Conservation (phyloP, 2,797 vertebrate species). For the Sebastes hubbsi region DNA sequence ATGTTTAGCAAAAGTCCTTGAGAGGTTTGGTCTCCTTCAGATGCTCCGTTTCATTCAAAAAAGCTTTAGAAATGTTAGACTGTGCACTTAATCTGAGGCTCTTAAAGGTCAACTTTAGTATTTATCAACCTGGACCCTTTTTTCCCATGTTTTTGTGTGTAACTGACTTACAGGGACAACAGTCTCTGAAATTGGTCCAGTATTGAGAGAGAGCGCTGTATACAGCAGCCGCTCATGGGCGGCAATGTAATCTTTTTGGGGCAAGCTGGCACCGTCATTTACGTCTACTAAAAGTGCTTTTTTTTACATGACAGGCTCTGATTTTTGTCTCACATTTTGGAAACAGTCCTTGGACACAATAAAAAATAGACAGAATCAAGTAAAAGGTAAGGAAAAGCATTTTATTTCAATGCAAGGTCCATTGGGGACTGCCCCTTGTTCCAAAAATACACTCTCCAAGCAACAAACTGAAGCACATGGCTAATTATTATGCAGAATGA, state of each 20-base stretch:
- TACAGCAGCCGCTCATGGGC: neutral
- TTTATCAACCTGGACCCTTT: neutral
- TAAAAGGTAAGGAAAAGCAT: too few species aligned
- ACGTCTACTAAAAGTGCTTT: too few species aligned
- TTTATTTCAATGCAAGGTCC: too few species aligned
- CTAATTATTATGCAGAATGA: too few species aligned
- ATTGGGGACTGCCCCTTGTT: too few species aligned
- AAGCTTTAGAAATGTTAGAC: neutral
- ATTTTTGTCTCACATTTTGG: too few species aligned
- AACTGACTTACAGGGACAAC: neutral
- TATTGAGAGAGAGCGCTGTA: neutral
- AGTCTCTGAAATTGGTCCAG: neutral
- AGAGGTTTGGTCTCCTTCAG: neutral
- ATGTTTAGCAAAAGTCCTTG: neutral
- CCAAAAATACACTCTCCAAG: too few species aligned
- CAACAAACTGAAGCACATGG: too few species aligned
- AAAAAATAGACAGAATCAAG: too few species aligned
- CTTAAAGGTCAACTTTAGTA: neutral
- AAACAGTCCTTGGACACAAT: too few species aligned
- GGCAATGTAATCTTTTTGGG: neutral
- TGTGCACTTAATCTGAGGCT: neutral
- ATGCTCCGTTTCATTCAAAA: neutral
- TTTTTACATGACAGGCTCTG: too few species aligned
- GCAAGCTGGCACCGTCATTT: too few species aligned
- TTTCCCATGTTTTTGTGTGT: neutral